Base-by-base conservation (phyloP, 2,113 vertebrate genomes). In the Brienomyrus longianalis region DNA sequence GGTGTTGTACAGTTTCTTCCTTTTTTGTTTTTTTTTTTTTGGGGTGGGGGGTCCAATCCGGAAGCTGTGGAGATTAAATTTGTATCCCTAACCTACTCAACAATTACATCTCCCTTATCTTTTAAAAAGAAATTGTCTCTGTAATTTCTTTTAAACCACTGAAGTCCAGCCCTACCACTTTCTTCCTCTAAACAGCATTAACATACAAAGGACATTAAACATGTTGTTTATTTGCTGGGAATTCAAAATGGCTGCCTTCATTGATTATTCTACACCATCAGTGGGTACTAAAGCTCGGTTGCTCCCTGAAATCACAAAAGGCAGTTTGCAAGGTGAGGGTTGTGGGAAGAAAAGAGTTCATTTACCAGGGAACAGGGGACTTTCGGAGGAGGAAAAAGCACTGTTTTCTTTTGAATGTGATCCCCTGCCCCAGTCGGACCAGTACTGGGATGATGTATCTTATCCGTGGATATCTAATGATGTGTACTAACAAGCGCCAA, bases 21-120 rank as follows among this genome's bases (percentile, higher is more conserved):
- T 6, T 23, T 83, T 47, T 45, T 77, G 39, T 35, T 80, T 39
- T 39, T 6, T 23, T 83, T 47, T 45, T 77, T 80, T 35, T 80
- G 62, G 15, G 21, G 6, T 1, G 45, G 77, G 7, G 48, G 52
- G 52, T 56, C 35, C 19, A 89, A n/a, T 62, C 8, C 5, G 3
- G 83, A 85, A 62, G 21, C 45, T 89, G 54, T 59, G 54, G 6
- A 86, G 89, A 86, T 90, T 66, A 90, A 84, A 89, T 87, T 66
- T 27, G 17, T 27, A 70, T 83, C 9, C 27, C 10, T 70, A 59
- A 90, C 89, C 59, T 77, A n/a, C 45, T 47, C 11, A 54, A 35
- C 84, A 90, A 47, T 86, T 74, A 74, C 45, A 85, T 52, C 43
- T 70, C 6, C 27, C 27, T 74, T 90, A 90, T 86, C 89, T 90